A percentile compares a stretch with the other conserved stretches of the same genome.
phyloP scores from a whole-genome alignment of 2,113 vertebrate species.

The Heterotis niloticus region DNA sequence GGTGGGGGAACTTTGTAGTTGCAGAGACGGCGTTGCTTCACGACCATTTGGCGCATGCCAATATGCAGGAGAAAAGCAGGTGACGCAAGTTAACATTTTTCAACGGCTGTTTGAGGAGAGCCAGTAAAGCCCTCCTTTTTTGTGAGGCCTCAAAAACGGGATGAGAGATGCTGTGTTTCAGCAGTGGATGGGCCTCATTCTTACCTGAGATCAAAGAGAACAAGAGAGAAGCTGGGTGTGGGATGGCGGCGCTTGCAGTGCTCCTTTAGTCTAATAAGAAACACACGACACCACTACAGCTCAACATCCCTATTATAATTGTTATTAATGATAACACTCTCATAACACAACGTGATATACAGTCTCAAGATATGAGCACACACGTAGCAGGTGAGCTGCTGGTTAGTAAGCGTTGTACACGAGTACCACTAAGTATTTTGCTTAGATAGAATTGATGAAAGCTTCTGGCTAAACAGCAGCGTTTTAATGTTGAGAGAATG shows the following conservation, averaged over 20 bases:
- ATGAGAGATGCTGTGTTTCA: neutral
- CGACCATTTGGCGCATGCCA: constrained; percentile 42
- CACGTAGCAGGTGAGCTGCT: too few species aligned
- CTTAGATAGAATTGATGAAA: neutral
- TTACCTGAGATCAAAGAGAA: neutral
- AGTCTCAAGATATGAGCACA: too few species aligned
- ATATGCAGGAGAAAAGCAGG: constrained; percentile 36
- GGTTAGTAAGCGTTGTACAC: neutral
- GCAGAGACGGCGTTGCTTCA: constrained; percentile 34
- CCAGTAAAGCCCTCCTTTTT: neutral
- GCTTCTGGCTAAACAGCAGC: neutral
- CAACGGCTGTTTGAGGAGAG: constrained; percentile 25
- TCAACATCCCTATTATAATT: neutral
- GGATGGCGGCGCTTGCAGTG: neutral
- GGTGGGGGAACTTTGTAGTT: neutral
- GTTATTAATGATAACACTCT: neutral
- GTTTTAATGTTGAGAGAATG: neutral
- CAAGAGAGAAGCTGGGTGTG: neutral
- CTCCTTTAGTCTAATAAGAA: neutral
- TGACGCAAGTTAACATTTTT: constrained; percentile 43
- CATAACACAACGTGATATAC: neutral
- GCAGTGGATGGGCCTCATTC: neutral
- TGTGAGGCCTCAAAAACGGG: constrained; percentile 16
- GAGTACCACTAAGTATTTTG: neutral
- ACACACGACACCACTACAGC: neutral